Base-by-base conservation (phyloP, 1,140 invertebrate genomes). In the Panulirus ornatus region DNA sequence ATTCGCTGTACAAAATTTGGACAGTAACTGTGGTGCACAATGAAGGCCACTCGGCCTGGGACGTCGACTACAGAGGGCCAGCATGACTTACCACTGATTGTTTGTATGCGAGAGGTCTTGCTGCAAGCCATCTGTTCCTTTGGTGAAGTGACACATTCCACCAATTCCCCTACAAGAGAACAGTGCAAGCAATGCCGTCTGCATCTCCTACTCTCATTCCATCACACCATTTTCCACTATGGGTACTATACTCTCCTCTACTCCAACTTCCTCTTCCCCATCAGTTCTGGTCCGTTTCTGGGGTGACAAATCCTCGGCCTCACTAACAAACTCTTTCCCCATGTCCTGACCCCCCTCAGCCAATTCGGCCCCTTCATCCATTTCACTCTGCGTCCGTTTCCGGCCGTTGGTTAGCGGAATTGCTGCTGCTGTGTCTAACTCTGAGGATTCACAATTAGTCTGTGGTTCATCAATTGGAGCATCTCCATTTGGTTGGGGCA, bases 321-420 rank as follows among this genome's bases (percentile, higher is more conserved):
- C 88, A 84, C 70, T 63, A 38, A 47, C n/a, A 83, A 47, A 63
- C 44, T 84, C 81, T 51, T 84, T 71, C 73, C 79, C 82, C n/a
- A n/a, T 42, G 16, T 73, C 81, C 44, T 63, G 16, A 83, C 54
- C 73, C 76, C 76, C 85, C 40, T 90, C 82, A 34, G 73, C 70
- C 75, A 76, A 51, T 84, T 90, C 83, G 42, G 71, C 42, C 38
- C 81, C 88, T 34, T 84, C 88, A n/a, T 90, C 88, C 40, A 85
- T 85, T 90, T 90, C 88, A 90, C 88, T 90, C 88, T 85, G 88
- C 82, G 88, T 90, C 88, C 88, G 82, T 90, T 90, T 90, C 16
- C 88, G 88, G 27, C 88, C 88, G 70, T 90, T 90, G 30, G 88
- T 90, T 27, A 90, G 88, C 47, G 71, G 88, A 76, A 42, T 63